Percentiles rank a stretch among this genome's conserved stretches.
Conservation (phyloP, 2,113 vertebrate species). For the Elephantulus edwardii region DNA sequence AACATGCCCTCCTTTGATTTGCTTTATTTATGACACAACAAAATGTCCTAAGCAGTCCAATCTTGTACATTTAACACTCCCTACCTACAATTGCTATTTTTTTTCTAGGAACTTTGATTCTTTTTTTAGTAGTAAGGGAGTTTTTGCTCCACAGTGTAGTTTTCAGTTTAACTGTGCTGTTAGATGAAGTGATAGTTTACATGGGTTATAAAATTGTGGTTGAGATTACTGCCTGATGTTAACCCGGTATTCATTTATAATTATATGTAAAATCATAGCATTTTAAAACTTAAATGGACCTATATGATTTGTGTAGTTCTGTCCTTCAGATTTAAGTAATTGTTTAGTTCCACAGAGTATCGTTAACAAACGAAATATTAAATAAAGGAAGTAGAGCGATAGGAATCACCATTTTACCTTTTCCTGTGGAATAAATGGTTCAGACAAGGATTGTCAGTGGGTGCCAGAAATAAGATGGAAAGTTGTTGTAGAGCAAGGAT, state of each 20-base stretch:
- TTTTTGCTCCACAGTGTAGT: background rate
- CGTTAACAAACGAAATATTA: background rate
- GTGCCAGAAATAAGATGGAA: background rate
- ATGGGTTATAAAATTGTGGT: background rate
- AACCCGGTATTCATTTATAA: background rate
- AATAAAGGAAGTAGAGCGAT: background rate
- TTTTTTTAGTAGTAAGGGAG: background rate
- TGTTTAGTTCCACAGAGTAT: background rate
- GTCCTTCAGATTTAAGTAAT: background rate
- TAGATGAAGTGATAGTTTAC: background rate
- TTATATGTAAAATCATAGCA: background rate
- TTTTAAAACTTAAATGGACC: background rate
- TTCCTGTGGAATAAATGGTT: background rate
- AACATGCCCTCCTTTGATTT: background rate
- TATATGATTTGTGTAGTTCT: background rate
- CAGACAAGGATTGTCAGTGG: background rate
- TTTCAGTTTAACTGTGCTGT: background rate
- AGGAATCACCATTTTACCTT: background rate
- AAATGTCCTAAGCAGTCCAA: background rate
- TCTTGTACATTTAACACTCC: background rate
- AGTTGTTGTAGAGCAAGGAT: background rate
- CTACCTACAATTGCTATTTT: background rate
- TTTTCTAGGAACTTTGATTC: background rate
- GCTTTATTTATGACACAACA: background rate
- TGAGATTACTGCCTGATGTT: background rate